Percentiles rank a stretch among this genome's conserved stretches.
phyloP scores from a whole-genome alignment of 2,888 invertebrate species.

The Agrotis ipsilon region DNA sequence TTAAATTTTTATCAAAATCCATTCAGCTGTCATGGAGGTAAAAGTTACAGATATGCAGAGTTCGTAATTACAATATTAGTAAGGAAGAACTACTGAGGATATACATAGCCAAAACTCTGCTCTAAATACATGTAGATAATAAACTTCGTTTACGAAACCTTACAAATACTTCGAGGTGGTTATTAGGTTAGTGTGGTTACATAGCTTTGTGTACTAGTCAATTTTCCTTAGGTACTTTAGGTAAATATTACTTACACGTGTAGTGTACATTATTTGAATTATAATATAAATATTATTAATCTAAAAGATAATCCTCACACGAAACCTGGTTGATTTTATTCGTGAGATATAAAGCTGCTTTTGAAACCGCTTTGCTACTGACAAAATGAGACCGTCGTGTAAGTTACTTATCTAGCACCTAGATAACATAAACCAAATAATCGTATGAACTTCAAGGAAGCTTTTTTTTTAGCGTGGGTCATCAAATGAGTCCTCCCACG shows the following conservation, averaged over 20 bases:
- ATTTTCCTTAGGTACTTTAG: constrained; percentile 4
- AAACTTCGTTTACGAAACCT: constrained; percentile 10
- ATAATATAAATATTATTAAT: not conserved
- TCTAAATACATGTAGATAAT: constrained; percentile 36
- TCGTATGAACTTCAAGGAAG: too few relatives aligned
- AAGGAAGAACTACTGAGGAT: not conserved
- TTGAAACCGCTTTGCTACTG: too few relatives aligned
- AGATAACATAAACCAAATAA: too few relatives aligned
- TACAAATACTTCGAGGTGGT: constrained; percentile 18
- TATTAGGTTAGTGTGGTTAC: constrained; percentile 14
- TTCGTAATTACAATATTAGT: not conserved
- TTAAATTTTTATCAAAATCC: not conserved
- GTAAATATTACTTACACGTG: constrained; percentile 12
- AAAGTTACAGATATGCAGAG: not conserved
- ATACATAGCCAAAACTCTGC: constrained; percentile 15
- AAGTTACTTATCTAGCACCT: too few relatives aligned
- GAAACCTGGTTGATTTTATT: not conserved
- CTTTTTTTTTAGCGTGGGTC: too few relatives aligned
- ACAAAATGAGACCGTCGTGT: not conserved
- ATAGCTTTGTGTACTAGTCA: not conserved
- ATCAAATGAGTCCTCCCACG: too few relatives aligned
- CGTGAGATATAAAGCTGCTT: not conserved
- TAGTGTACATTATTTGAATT: constrained; percentile 1
- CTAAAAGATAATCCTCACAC: too few relatives aligned
- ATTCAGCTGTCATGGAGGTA: not conserved